These are phyloP conservation scores for Chrosomus eos DNA, from an alignment of 2,797 vertebrate species.

Conservation along the genomic window DNA sequence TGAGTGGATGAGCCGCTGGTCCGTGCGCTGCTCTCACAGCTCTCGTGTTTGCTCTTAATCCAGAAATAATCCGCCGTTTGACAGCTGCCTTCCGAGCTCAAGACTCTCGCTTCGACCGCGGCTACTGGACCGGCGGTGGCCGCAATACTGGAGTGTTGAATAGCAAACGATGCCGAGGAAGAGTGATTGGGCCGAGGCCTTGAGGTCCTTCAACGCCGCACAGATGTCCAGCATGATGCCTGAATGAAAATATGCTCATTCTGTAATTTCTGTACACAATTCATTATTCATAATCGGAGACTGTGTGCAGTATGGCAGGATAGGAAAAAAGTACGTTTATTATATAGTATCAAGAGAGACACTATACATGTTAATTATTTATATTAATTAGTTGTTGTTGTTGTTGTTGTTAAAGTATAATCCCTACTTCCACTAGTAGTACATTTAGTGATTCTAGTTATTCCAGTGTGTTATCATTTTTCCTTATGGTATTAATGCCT, in stretches of 20 bases:
- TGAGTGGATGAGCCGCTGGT: neutral
- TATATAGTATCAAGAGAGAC: neutral
- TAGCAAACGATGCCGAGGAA: slow-evolving; percentile 19
- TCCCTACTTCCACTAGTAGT: neutral
- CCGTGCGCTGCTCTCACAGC: slow-evolving; percentile 41
- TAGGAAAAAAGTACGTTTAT: neutral
- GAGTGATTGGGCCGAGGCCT: slow-evolving; percentile 47
- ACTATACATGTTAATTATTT: neutral
- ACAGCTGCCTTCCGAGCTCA: slow-evolving; percentile 21
- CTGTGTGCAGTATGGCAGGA: neutral
- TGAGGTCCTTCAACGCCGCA: slow-evolving; percentile 74
- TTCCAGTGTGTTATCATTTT: neutral
- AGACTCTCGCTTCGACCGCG: slow-evolving; percentile 40
- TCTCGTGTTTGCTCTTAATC: slow-evolving; percentile 54
- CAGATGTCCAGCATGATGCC: slow-evolving; percentile 69
- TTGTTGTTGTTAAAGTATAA: neutral
- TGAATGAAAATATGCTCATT: slow-evolving; percentile 26
- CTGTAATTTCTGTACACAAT: neutral
- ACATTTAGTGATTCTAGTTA: neutral
- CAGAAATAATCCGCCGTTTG: slow-evolving; percentile 57
- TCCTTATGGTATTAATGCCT: neutral
- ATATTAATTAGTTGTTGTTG: neutral
- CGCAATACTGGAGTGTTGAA: slow-evolving; percentile 57
- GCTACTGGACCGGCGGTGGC: slow-evolving; percentile 59
- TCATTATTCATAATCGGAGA: neutral